A percentile compares a stretch with the other conserved stretches of the same genome.
phyloP scores from a whole-genome alignment of 2,888 invertebrate genomes.

The Ophion costatus region DNA sequence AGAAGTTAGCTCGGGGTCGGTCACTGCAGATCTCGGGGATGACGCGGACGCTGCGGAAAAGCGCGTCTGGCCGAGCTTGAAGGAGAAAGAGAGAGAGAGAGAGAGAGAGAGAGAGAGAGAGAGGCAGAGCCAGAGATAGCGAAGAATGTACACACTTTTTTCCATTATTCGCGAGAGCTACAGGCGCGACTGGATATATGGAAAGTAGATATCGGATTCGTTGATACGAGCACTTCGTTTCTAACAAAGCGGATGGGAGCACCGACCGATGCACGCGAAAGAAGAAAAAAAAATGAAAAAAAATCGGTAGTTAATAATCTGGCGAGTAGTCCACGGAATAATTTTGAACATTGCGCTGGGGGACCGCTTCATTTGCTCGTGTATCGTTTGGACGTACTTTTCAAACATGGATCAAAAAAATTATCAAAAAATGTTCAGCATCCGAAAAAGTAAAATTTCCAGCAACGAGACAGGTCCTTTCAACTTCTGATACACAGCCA shows the following conservation, averaged over 20 bases:
- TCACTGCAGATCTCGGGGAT: conserved; percentile 53
- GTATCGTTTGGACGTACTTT: no score
- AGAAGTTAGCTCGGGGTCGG: conserved; percentile 28
- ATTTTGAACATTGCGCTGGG: conserved; percentile 7
- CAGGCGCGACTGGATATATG: conserved; percentile 52
- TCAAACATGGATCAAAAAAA: no score
- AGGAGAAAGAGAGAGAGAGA: background rate
- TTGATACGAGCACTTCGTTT: conserved; percentile 35
- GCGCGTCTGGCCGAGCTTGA: conserved; percentile 21
- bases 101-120: background rate
- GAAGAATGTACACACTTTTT: conserved; percentile 35
- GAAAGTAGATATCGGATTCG: conserved; percentile 51
- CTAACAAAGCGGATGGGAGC: conserved; percentile 20
- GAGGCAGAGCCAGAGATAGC: background rate
- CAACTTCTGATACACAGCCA: no score
- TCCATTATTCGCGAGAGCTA: conserved; percentile 55
- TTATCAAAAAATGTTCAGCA: no score
- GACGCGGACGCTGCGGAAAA: conserved; percentile 57
- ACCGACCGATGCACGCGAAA: conserved; percentile 43
- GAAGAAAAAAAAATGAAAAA: conserved; percentile 25
- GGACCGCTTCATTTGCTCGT: no score
- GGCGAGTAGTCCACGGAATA: conserved; percentile 5
- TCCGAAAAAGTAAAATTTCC: no score
- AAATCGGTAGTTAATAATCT: conserved; percentile 17
- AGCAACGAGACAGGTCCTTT: no score